These are phyloP conservation scores for Ptychobarbus kaznakovi DNA, from an alignment of 2,797 vertebrate species.

Conservation along the genomic window DNA sequence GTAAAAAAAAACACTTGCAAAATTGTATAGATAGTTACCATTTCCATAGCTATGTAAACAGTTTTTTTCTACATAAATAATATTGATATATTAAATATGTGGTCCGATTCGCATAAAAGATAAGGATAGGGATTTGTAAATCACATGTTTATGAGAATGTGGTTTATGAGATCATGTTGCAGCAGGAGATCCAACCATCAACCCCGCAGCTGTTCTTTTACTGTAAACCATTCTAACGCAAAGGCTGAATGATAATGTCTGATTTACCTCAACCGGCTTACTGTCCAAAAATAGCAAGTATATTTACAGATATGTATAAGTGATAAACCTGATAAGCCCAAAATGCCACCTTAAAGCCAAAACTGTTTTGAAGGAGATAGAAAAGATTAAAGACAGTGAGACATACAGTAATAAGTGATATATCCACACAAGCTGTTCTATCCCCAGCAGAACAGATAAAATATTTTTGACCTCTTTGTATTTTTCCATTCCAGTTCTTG, in stretches of 20 bases:
- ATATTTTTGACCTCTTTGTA: neutral
- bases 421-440: constrained; percentile 4
- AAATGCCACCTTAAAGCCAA: constrained; percentile 18
- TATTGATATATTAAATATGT: neutral
- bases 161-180: constrained; percentile 16
- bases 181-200: constrained; percentile 8
- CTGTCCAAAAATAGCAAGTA: constrained; percentile 36
- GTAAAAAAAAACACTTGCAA: neutral
- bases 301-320: constrained; percentile 22
- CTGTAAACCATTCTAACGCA: neutral
- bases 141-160: constrained; percentile 2
- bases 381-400: constrained; percentile 6
- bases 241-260: neutral
- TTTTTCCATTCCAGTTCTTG: neutral
- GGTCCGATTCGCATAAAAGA: neutral
- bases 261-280: neutral
- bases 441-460: neutral
- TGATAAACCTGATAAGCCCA: neutral
- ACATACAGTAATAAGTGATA: neutral
- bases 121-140: constrained; percentile 14
- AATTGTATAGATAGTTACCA: neutral
- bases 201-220: neutral
- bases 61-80: neutral
- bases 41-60: neutral
- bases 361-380: constrained; percentile 18